A percentile compares a stretch with the other conserved stretches of the same genome.
These are phyloP conservation scores for Erithacus rubecula DNA, from an alignment of 2,797 vertebrate species.

Conservation along the genomic window DNA sequence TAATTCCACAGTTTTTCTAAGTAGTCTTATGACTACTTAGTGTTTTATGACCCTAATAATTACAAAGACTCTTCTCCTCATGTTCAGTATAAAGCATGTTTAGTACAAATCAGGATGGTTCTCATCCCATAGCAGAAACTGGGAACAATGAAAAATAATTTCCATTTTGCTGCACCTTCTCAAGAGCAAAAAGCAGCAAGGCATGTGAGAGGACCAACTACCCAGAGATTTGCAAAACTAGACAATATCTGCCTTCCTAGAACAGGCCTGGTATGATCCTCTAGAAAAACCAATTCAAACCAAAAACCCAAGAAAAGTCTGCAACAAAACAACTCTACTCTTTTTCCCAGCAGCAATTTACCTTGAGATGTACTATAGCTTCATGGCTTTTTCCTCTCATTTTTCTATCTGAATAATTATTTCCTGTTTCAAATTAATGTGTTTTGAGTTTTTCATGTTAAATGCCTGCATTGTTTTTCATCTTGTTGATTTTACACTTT, in stretches of 20 bases:
- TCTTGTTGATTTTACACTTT: background rate
- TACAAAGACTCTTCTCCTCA: background rate
- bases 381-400: background rate
- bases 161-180: background rate
- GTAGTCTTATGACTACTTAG: too few species aligned
- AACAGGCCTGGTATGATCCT: background rate
- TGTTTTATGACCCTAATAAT: background rate
- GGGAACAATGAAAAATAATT: background rate
- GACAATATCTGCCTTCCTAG: background rate
- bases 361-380: background rate
- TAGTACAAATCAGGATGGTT: background rate
- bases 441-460: background rate
- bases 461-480: background rate
- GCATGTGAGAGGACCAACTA: background rate
- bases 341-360: background rate
- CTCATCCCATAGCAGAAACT: background rate
- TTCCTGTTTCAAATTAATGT: background rate
- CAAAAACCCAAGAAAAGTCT: background rate
- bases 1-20: background rate
- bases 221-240: background rate
- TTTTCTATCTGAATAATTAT: background rate
- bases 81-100: background rate
- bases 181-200: background rate
- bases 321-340: background rate
- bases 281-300: background rate